Evolutionary conservation across 1,140 invertebrate genomes (phyloP), one percentile per base, ranked within the genome.

Genomic region (Frieseomelitta varia): DNA sequence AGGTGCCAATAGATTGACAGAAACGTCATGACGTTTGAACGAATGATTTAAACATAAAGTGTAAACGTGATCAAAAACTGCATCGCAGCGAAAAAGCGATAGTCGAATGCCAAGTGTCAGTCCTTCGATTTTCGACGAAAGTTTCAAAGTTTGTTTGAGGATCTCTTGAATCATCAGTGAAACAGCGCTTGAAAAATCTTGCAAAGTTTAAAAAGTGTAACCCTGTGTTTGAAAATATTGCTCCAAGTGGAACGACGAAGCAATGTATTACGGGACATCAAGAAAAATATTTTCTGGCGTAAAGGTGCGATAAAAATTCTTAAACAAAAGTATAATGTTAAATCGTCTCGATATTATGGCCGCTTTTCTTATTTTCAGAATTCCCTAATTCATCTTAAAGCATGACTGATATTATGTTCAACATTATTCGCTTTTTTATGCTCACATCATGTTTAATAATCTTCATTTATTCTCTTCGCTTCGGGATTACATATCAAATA

Each of bases 1-100:
- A 75, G 79, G 21, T 81, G 71, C 71, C 79, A 67, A 81, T 73
- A 21, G n/a, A 67, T n/a, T 61, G 58, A 65, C 47, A 51, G 24
- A n/a, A 39, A 39, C 6, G n/a, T n/a, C n/a, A n/a, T n/a, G 27
- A 73, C 27, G 27, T 15, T 55, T 21, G 58, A 51, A 73, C 47
- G 27, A 10, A 47, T 14, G 53, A 65, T 47, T 47, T 47, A 8
- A 47, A 47, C 39, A 53, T 14, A 56, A 72, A 19, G 39, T 47
- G 69, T 30, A 63, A 73, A 14, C 56, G 72, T n/a, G 69, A 63
- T 63, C 24, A 15, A 74, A 53, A 56, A 63, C 15, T n/a, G 14
- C 39, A 4, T 55, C 21, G 78, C 12, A 51, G 47, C 10, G 3
- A 56, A 39, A 17, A 34, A 47, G 1, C 21, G 24, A 39, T 10